Base-by-base conservation (phyloP, 2,888 invertebrate genomes). In the Phaedon cochleariae region DNA sequence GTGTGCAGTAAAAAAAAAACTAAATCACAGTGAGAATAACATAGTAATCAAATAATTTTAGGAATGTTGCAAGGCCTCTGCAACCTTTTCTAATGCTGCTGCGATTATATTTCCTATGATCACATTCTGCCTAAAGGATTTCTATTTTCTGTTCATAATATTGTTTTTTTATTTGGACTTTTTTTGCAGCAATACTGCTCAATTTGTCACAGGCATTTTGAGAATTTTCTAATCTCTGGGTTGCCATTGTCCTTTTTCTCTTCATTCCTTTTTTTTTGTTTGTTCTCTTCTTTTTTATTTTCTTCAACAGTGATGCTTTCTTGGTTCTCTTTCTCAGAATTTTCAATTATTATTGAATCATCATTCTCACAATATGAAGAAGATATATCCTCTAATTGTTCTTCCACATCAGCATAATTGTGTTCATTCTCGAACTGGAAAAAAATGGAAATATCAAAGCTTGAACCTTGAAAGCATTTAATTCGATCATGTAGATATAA, bases 371-470 rank as follows among this genome's bases (percentile, higher is more conserved):
- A n/a, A 6, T 12, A 26, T 5, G 15, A 21, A n/a, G n/a, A n/a
- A n/a, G n/a, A n/a, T n/a, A 51, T 51, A 22, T 26, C 22, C 15
- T 22, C 26, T 7, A 22, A 20, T 15, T 29, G 20, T 51, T 51
- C 22, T 51, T 22, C n/a, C n/a, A n/a, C n/a, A n/a, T n/a, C n/a
- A n/a, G n/a, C n/a, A n/a, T n/a, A n/a, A n/a, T n/a, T n/a, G 51
- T 51, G 51, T 51, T 51, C 51, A 18, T 51, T n/a, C 22, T 51
- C 51, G 12, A 51, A 17, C 26, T 51, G 51, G 22, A n/a, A 51
- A 51, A 7, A 21, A 20, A 20, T 26, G 20, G 26, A 51, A 15
- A 51, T 51, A 51, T 26, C 29, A 51, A 21, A 26, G 3, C 12
- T 51, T 51, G 34, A 34, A n/a, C n/a, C n/a, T n/a, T n/a, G n/a